These are phyloP conservation scores for Sitobion miscanthi DNA, from an alignment of 1,140 invertebrate genomes.

Conservation along the genomic window DNA sequence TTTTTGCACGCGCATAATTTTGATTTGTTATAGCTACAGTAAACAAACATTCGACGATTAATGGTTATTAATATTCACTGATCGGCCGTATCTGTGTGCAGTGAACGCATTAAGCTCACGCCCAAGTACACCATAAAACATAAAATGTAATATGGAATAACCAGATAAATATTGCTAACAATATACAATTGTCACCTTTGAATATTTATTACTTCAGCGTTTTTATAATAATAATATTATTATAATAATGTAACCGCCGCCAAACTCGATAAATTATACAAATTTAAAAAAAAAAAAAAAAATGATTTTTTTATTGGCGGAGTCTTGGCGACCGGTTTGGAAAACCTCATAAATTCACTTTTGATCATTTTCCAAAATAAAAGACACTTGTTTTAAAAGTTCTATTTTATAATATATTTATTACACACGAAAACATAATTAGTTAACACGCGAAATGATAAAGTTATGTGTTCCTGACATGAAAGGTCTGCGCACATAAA, in stretches of 20 bases:
- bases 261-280: slow-evolving; percentile 1
- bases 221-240: background rate
- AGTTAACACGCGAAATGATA: slow-evolving; percentile 1
- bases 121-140: background rate
- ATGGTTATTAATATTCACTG: slow-evolving; percentile 28
- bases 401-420: background rate
- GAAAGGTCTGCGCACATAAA: background rate
- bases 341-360: slow-evolving; percentile 19
- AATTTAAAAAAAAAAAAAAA: background rate
- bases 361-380: slow-evolving; percentile 33
- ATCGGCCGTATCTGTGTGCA: background rate
- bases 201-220: background rate
- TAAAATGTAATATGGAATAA: slow-evolving; percentile 12
- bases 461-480: background rate
- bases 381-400: slow-evolving; percentile 35
- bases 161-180: slow-evolving; percentile 26
- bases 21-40: slow-evolving; percentile 17
- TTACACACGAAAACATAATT: slow-evolving; percentile 30
- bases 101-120: background rate
- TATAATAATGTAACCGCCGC: background rate
- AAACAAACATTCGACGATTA: slow-evolving; percentile 23
- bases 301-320: slow-evolving; percentile 17
- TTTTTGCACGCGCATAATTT: background rate
- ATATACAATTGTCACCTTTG: slow-evolving; percentile 24
- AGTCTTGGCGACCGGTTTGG: background rate